Evolutionary conservation across 2,888 invertebrate genomes (phyloP).

Genomic region (Thymelicus acteon): DNA sequence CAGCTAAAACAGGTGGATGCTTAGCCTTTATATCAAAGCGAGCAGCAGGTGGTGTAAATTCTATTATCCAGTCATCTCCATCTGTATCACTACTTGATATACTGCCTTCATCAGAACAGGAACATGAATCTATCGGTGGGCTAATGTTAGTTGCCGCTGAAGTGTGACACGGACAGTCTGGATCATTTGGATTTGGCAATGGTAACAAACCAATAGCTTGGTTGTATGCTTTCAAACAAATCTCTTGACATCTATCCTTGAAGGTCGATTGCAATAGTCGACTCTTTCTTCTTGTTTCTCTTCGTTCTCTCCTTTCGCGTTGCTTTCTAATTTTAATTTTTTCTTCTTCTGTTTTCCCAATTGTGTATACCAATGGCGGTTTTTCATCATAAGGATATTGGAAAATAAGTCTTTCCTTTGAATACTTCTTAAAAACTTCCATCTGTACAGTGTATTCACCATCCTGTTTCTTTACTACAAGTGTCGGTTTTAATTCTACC

Average conservation of each 20-base stretch:
- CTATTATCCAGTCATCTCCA: conserved; percentile 75
- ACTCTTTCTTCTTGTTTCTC: conserved; percentile 73
- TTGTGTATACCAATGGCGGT: conserved; percentile 68
- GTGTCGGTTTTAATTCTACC: conserved; percentile 70
- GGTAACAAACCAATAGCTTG: conserved; percentile 76
- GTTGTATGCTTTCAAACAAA: conserved; percentile 78
- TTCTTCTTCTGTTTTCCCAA: conserved; percentile 75
- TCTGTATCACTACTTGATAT: conserved; percentile 73
- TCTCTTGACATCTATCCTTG: conserved; percentile 76
- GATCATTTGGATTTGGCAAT: conserved; percentile 68
- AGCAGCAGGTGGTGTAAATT: conserved; percentile 74
- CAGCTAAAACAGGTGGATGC: conserved; percentile 56
- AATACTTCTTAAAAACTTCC: conserved; percentile 79
- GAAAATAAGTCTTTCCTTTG: conserved; percentile 68
- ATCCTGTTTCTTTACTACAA: conserved; percentile 67
- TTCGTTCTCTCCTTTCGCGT: conserved; percentile 69
- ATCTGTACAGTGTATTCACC: conserved; percentile 77
- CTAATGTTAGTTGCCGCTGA: conserved; percentile 47
- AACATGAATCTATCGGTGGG: conserved; percentile 72
- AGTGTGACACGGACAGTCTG: conserved; percentile 71
- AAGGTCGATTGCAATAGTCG: conserved; percentile 73
- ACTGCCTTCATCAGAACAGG: conserved; percentile 70
- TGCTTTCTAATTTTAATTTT: conserved; percentile 64
- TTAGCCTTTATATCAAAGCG: conserved; percentile 71
- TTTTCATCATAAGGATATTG: conserved; percentile 80